Conservation (phyloP, 2,888 invertebrate genomes). For the Napeogenes sylphis region DNA sequence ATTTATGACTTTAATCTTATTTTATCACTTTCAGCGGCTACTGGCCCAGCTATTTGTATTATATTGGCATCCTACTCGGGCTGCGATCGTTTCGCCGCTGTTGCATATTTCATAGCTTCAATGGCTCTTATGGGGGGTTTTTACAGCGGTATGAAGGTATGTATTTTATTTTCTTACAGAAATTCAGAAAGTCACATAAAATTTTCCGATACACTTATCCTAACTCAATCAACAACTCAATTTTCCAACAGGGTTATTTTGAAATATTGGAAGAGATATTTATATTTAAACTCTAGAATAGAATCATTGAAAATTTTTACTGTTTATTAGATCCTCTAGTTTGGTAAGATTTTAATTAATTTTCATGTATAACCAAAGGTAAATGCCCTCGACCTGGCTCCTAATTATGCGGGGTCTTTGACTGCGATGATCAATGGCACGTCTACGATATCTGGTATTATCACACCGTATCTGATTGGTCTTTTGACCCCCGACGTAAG, state of each 20-base stretch:
- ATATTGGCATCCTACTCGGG: slow-evolving; percentile 81
- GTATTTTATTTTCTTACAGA: slow-evolving; percentile 22
- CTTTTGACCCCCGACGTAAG: slow-evolving; percentile 80
- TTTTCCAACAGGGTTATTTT: too few relatives aligned
- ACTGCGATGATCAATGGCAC: slow-evolving; percentile 83
- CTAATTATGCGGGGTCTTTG: slow-evolving; percentile 81
- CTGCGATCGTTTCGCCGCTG: slow-evolving; percentile 74
- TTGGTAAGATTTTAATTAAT: background rate
- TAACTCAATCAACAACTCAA: too few relatives aligned
- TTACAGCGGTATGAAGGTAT: slow-evolving; percentile 82
- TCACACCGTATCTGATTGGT: slow-evolving; percentile 80
- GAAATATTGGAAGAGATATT: too few relatives aligned
- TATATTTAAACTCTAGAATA: too few relatives aligned
- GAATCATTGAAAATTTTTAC: too few relatives aligned
- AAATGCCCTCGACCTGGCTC: slow-evolving; percentile 80
- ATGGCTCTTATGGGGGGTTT: slow-evolving; percentile 85
- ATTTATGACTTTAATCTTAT: background rate
- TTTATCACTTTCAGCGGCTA: slow-evolving; percentile 70
- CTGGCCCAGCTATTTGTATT: slow-evolving; percentile 81
- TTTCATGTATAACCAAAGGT: slow-evolving; percentile 53
- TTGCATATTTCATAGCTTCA: slow-evolving; percentile 80
- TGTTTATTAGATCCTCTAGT: too few relatives aligned
- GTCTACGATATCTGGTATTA: slow-evolving; percentile 80
- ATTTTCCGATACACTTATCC: too few relatives aligned
- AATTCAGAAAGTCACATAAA: too few relatives aligned